Conservation (phyloP, 2,113 vertebrate species). For the Aythya baeri region DNA sequence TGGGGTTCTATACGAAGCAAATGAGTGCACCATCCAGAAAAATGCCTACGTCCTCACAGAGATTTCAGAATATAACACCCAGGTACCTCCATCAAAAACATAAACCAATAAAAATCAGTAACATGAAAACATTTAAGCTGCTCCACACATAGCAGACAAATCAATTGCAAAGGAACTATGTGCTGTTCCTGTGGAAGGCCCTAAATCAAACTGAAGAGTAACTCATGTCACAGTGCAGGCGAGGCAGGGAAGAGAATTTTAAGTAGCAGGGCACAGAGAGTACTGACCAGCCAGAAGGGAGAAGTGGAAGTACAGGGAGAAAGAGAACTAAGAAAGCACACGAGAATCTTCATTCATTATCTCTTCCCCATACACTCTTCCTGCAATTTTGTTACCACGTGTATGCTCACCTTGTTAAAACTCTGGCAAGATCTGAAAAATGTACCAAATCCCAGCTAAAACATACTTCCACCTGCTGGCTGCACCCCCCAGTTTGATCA, state of each 20-base stretch:
- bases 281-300: not conserved
- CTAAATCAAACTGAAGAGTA: not conserved
- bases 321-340: not conserved
- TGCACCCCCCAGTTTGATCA: not conserved
- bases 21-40: not conserved
- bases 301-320: not conserved
- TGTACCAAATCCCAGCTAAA: not conserved
- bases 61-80: not conserved
- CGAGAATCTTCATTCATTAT: not conserved
- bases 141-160: not conserved
- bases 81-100: not conserved
- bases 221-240: accelerated
- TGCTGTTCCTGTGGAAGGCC: not conserved
- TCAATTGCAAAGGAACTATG: not conserved
- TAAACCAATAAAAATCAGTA: not conserved
- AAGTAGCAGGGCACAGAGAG: not conserved
- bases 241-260: not conserved
- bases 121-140: not conserved
- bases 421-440: not conserved
- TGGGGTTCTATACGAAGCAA: not conserved
- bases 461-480: not conserved
- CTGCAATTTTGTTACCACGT: not conserved
- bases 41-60: not conserved
- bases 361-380: not conserved
- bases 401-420: accelerated